A percentile compares a stretch with the other conserved stretches of the same genome.
Evolutionary conservation across 1,140 invertebrate species (phyloP).

Genomic region (Drosophila micromelanica): DNA sequence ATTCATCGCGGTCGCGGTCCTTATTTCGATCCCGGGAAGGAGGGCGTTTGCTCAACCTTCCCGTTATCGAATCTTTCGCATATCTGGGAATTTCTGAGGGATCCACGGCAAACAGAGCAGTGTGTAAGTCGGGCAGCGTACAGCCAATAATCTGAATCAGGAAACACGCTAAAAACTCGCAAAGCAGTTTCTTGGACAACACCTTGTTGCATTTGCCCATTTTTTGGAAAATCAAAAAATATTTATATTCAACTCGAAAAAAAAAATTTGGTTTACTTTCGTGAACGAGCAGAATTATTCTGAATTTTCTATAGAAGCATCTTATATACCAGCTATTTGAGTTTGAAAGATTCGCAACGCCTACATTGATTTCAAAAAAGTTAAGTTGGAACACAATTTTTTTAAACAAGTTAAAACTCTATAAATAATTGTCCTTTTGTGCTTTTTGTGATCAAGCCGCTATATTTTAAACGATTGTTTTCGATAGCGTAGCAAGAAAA

Average conservation of each 20-base stretch:
- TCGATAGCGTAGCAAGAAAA: not conserved
- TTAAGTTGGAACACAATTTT: no score
- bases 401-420: no score
- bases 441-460: no score
- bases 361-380: not conserved
- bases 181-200: constrained; percentile 8
- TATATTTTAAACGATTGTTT: not conserved
- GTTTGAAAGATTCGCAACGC: not conserved
- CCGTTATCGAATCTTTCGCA: no score
- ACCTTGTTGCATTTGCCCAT: constrained; percentile 23
- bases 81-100: no score
- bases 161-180: constrained; percentile 17
- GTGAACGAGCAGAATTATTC: not conserved
- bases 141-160: constrained; percentile 24
- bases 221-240: not conserved
- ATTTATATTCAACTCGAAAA: not conserved
- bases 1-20: no score
- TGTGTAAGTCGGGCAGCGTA: not conserved
- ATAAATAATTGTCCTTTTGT: no score
- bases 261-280: constrained; percentile 10
- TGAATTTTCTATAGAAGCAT: not conserved
- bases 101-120: no score
- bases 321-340: not conserved
- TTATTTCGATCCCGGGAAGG: no score
- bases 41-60: no score